phyloP scores from a whole-genome alignment of 2,113 vertebrate genomes.

The Scomber colias region DNA sequence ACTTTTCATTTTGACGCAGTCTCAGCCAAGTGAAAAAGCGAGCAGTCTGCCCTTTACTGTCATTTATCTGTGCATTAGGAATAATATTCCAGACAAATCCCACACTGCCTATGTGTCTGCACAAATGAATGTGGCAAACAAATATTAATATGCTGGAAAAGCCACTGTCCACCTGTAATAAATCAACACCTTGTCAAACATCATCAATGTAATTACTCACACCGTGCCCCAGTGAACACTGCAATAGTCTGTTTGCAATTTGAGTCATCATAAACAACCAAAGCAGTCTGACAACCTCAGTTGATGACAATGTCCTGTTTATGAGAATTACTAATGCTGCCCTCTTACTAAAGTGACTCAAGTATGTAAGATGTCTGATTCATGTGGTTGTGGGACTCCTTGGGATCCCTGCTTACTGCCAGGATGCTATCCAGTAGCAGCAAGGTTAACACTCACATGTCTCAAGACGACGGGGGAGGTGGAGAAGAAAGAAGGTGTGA shows the following conservation, averaged over 20 bases:
- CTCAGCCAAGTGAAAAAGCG: slow-evolving; percentile 15
- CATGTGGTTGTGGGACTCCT: slow-evolving; percentile 34
- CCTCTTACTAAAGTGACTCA: slow-evolving; percentile 59
- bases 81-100: slow-evolving; percentile 14
- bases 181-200: slow-evolving; percentile 54
- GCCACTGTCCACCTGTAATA: slow-evolving; percentile 32
- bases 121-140: slow-evolving; percentile 23
- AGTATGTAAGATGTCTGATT: slow-evolving; percentile 65
- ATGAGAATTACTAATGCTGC: slow-evolving; percentile 66
- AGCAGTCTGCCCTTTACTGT: neutral
- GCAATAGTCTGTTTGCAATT: neutral
- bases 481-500: slow-evolving; percentile 49
- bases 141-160: slow-evolving; percentile 30
- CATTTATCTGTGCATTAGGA: slow-evolving; percentile 31
- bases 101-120: slow-evolving; percentile 8
- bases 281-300: slow-evolving; percentile 8
- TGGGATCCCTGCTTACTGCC: slow-evolving; percentile 35
- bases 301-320: slow-evolving; percentile 32
- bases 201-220: slow-evolving; percentile 48
- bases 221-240: neutral
- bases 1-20: slow-evolving; percentile 26
- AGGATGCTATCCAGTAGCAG: slow-evolving; percentile 58
- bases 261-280: slow-evolving; percentile 34
- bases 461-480: slow-evolving; percentile 31
- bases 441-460: slow-evolving; percentile 59